These are phyloP conservation scores for Sebastes kiyomatsui DNA, from an alignment of 2,797 vertebrate species.

Conservation along the genomic window DNA sequence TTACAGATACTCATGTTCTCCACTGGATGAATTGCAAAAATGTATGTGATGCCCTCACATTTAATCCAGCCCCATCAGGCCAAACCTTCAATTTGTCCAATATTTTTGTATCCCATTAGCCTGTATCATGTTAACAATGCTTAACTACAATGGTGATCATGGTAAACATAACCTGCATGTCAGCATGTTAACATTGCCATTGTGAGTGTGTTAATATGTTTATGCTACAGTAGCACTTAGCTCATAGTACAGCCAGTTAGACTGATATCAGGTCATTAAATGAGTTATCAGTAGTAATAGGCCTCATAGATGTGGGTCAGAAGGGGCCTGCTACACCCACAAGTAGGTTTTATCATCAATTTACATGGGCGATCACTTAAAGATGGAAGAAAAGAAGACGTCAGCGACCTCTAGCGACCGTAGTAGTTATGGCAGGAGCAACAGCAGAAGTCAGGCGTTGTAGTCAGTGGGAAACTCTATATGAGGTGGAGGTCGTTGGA, in stretches of 20 bases:
- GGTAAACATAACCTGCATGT: not conserved
- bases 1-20: not conserved
- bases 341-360: too few species aligned
- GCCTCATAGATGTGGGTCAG: too few species aligned
- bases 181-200: not conserved
- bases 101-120: not conserved
- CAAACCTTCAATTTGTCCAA: not conserved
- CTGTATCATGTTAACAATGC: not conserved
- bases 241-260: not conserved
- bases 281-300: accelerated
- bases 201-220: not conserved
- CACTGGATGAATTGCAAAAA: not conserved
- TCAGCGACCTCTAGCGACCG: too few species aligned
- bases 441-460: too few species aligned
- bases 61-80: not conserved
- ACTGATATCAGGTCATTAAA: too few species aligned
- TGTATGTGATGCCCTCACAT: not conserved
- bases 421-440: too few species aligned
- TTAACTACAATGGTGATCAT: not conserved
- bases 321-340: too few species aligned
- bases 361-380: too few species aligned
- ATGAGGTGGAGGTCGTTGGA: too few species aligned
- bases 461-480: too few species aligned
- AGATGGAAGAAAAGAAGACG: too few species aligned
- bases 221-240: not conserved